A percentile compares a stretch with the other conserved stretches of the same genome.
These are phyloP conservation scores for Hoplostethus atlanticus DNA, from an alignment of 2,797 vertebrate genomes.

Conservation along the genomic window DNA sequence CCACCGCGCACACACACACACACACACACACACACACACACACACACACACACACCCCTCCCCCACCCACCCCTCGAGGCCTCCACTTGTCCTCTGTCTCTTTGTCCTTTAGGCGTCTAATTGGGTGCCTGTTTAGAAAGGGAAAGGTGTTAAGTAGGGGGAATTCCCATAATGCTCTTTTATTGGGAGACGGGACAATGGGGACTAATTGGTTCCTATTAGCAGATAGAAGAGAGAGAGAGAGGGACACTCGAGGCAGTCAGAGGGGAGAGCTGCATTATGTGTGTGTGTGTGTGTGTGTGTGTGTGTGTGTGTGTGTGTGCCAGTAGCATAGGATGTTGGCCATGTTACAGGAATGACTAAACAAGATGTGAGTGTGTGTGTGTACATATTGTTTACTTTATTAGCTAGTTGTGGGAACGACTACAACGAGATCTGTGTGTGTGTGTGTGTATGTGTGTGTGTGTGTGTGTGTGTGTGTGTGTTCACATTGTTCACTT, in stretches of 20 bases:
- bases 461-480: slow-evolving; percentile 1
- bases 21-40: slow-evolving; percentile 35
- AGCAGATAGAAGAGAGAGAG: slow-evolving; percentile 39
- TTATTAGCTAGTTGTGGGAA: too few relatives aligned
- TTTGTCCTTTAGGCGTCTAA: slow-evolving; percentile 84
- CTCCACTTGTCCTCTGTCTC: slow-evolving; percentile 76
- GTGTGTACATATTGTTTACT: too few relatives aligned
- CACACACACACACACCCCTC: slow-evolving; percentile 37
- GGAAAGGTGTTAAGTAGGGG: slow-evolving; percentile 82
- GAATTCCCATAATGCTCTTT: slow-evolving; percentile 75
- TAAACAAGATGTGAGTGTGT: slow-evolving; percentile 1
- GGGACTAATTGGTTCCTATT: slow-evolving; percentile 75
- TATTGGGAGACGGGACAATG: slow-evolving; percentile 64
- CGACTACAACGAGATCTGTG: too few relatives aligned
- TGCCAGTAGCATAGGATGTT: neutral
- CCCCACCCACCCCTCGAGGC: slow-evolving; percentile 36
- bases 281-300: slow-evolving; percentile 33
- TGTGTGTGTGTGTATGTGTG: neutral
- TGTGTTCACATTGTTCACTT: neutral
- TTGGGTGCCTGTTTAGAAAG: slow-evolving; percentile 81
- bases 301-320: slow-evolving; percentile 15
- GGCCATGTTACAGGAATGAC: slow-evolving; percentile 1
- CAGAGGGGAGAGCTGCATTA: slow-evolving; percentile 52
- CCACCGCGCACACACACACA: slow-evolving; percentile 22
- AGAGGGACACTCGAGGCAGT: slow-evolving; percentile 51